A percentile compares a stretch with the other conserved stretches of the same genome.
phyloP scores from a whole-genome alignment of 2,113 vertebrate genomes.

The Donacobius atricapilla region DNA sequence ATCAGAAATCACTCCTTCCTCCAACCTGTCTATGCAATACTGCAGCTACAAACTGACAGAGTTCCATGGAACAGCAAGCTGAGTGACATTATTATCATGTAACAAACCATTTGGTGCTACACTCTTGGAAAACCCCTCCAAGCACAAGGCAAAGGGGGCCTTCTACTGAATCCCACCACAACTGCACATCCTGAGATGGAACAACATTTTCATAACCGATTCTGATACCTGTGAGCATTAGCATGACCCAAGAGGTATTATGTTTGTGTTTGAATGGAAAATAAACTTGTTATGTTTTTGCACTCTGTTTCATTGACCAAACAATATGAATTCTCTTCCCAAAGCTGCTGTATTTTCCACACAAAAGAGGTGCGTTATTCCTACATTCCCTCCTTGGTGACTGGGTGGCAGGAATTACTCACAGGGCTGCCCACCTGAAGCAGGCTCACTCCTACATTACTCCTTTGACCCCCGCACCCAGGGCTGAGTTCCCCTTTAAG shows the following conservation, averaged over 20 bases:
- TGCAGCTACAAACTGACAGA: neutral
- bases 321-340: neutral
- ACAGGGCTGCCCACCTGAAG: neutral
- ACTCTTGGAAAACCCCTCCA: neutral
- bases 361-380: neutral
- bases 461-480: neutral
- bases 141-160: neutral
- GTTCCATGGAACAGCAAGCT: neutral
- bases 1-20: neutral
- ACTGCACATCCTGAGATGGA: neutral
- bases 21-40: neutral
- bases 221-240: neutral
- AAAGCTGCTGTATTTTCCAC: neutral
- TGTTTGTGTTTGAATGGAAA: constrained; percentile 22
- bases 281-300: constrained; percentile 29
- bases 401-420: neutral
- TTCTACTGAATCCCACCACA: neutral
- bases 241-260: neutral
- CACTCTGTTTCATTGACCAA: neutral
- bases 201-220: neutral
- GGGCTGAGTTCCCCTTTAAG: neutral
- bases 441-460: neutral
- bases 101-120: neutral
- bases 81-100: neutral
- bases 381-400: neutral